These are phyloP conservation scores for Semaprochilodus insignis DNA, from an alignment of 2,797 vertebrate species.

Conservation along the genomic window DNA sequence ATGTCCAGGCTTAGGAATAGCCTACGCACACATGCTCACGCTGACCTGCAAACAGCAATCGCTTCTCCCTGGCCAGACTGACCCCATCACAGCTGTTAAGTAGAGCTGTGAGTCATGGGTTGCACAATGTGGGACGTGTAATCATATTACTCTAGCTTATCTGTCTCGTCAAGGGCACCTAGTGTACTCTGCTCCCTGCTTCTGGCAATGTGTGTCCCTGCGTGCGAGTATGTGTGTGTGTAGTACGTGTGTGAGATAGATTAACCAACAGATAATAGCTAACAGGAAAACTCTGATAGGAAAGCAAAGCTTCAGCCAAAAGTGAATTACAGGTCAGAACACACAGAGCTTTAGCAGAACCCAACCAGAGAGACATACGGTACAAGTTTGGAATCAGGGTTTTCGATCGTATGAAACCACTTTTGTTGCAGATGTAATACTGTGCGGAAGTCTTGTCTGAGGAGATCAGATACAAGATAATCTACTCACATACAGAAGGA, in stretches of 20 bases:
- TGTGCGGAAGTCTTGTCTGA: too few species aligned
- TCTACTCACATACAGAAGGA: too few species aligned
- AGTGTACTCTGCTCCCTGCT: slow-evolving; percentile 66
- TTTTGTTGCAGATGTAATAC: too few species aligned
- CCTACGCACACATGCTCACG: slow-evolving; percentile 18
- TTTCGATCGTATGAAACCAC: not conserved
- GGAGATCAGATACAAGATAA: too few species aligned
- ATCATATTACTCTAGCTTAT: slow-evolving; percentile 77
- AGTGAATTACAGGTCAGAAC: slow-evolving; percentile 34
- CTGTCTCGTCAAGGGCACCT: slow-evolving; percentile 80
- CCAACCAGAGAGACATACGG: not conserved
- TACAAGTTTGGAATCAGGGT: not conserved
- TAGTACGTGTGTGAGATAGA: slow-evolving; percentile 18
- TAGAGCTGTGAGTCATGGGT: slow-evolving; percentile 74
- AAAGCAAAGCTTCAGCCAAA: not conserved
- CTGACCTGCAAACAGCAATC: slow-evolving; percentile 52
- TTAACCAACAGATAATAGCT: slow-evolving; percentile 42
- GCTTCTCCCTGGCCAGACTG: slow-evolving; percentile 39
- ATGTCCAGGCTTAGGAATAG: not conserved
- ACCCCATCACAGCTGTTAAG: slow-evolving; percentile 57
- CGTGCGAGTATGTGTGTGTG: slow-evolving; percentile 22
- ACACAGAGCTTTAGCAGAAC: slow-evolving; percentile 18
- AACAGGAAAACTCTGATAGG: slow-evolving; percentile 31
- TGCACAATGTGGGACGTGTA: slow-evolving; percentile 71
- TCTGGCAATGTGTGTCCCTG: slow-evolving; percentile 27